phyloP scores from a whole-genome alignment of 2,113 vertebrate genomes.

The Eurystomus gularis region DNA sequence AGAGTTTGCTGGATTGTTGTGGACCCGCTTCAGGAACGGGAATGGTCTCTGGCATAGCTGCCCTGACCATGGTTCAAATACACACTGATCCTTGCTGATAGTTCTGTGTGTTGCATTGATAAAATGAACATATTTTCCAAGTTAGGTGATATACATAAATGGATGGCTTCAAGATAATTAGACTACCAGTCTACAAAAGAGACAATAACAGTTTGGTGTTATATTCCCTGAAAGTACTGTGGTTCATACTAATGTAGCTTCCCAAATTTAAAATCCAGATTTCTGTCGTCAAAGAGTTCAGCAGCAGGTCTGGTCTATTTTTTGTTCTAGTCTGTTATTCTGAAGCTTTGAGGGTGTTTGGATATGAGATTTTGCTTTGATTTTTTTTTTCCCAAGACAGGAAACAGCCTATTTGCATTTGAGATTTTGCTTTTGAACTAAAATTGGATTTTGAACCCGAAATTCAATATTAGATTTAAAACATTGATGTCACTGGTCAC shows the following conservation, averaged over 20 bases:
- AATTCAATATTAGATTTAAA: neutral
- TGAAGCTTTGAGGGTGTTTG: neutral
- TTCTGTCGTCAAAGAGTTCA: neutral
- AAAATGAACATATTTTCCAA: neutral
- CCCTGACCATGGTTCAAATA: neutral
- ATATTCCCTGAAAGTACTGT: neutral
- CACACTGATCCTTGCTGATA: neutral
- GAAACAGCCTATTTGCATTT: neutral
- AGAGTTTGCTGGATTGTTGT: neutral
- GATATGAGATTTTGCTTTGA: neutral
- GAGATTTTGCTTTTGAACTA: neutral
- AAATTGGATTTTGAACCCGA: neutral
- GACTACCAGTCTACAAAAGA: neutral
- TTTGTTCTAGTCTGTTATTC: neutral
- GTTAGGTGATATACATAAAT: neutral
- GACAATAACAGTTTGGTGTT: neutral
- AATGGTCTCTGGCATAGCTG: neutral
- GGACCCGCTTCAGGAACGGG: neutral
- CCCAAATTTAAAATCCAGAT: neutral
- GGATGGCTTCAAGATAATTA: neutral
- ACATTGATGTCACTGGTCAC: neutral
- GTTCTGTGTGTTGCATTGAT: accelerated
- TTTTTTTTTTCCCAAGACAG: neutral
- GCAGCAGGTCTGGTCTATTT: neutral
- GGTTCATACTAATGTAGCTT: neutral